phyloP scores from a whole-genome alignment of 2,113 vertebrate species.

The Saimiri boliviensis region DNA sequence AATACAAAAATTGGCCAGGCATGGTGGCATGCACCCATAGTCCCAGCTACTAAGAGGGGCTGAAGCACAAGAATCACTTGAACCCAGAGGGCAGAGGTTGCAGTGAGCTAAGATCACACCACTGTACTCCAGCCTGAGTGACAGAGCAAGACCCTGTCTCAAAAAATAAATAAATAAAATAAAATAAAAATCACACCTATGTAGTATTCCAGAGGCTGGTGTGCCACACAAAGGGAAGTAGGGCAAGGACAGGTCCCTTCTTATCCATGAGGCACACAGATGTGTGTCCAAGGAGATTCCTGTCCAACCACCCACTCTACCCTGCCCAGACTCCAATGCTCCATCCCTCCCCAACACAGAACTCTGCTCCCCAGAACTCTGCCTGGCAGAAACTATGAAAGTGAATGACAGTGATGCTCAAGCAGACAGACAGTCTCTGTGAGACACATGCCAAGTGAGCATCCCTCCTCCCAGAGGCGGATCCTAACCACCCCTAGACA shows the following conservation, averaged over 20 bases:
- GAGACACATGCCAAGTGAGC: neutral
- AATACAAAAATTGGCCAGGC: too few relatives aligned
- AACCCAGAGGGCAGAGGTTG: too few relatives aligned
- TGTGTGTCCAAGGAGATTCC: neutral
- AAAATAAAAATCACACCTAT: too few relatives aligned
- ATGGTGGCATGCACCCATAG: too few relatives aligned
- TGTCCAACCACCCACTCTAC: neutral
- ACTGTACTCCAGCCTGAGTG: too few relatives aligned
- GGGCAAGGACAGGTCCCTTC: neutral
- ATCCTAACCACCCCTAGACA: neutral
- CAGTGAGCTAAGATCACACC: too few relatives aligned
- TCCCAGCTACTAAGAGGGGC: too few relatives aligned
- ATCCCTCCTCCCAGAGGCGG: neutral
- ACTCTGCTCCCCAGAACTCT: neutral
- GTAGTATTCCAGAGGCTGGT: neutral
- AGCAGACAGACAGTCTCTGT: neutral
- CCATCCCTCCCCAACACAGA: neutral
- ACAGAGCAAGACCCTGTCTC: too few relatives aligned
- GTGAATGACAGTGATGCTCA: neutral
- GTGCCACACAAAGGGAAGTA: neutral
- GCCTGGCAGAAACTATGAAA: neutral
- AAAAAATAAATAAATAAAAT: too few relatives aligned
- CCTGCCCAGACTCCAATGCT: neutral
- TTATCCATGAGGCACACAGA: neutral
- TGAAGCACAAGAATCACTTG: too few relatives aligned